Percentiles rank a stretch among this genome's conserved stretches.
Conservation (phyloP, 2,797 vertebrate genomes). For the Anas bernieri region DNA sequence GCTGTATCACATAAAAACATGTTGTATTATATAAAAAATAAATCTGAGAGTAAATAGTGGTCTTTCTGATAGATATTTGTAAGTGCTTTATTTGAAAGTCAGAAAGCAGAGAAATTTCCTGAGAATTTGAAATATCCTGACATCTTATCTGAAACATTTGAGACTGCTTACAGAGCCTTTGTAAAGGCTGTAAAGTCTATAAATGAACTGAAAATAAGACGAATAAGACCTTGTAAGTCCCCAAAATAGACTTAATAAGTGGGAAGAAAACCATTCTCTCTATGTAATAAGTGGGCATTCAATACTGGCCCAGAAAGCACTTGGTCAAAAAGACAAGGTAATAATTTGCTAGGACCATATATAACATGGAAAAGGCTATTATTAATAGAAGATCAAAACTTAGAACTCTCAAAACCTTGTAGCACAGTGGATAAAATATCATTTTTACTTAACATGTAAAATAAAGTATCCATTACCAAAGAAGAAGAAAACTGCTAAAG, state of each 20-base stretch:
- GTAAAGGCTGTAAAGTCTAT: background rate
- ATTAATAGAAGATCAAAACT: background rate
- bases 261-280: background rate
- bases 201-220: background rate
- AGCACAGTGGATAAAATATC: background rate
- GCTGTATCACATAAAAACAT: background rate
- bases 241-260: background rate
- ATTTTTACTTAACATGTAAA: background rate
- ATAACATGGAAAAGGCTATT: background rate
- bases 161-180: background rate
- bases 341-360: background rate
- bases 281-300: background rate
- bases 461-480: background rate
- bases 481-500: background rate
- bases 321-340: background rate
- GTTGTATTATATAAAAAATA: background rate
- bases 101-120: background rate
- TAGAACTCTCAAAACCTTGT: background rate
- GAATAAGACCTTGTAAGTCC: background rate
- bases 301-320: background rate
- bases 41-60: background rate
- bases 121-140: background rate
- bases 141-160: background rate
- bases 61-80: background rate
- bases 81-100: background rate